A percentile compares a stretch with the other conserved stretches of the same genome.
Evolutionary conservation across 1,140 invertebrate species (phyloP).

Genomic region (Micrasema minimum): DNA sequence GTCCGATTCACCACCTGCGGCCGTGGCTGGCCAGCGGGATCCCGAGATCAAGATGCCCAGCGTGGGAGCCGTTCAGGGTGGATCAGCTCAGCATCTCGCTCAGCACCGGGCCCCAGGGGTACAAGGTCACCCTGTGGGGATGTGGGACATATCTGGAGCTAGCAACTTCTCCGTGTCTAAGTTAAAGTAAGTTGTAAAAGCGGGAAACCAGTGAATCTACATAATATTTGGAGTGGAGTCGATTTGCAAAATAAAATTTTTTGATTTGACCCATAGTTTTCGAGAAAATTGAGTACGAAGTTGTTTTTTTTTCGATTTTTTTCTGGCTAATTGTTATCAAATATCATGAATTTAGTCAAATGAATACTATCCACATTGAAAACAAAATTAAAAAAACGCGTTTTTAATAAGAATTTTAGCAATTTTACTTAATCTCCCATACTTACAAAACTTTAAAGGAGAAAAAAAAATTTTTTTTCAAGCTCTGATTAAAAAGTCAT

Average conservation of each 20-base stretch:
- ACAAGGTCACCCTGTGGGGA: slow-evolving; percentile 75
- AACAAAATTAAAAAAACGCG: no score
- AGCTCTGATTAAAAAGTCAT: slow-evolving; percentile 3
- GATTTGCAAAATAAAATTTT: no score
- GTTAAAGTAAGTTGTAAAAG: slow-evolving; percentile 65
- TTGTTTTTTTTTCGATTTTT: no score
- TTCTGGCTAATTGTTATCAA: no score
- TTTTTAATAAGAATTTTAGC: no score
- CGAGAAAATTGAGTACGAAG: no score
- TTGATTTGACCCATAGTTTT: no score
- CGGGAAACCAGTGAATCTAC: no score
- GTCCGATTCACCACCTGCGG: slow-evolving; percentile 72
- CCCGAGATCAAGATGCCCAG: slow-evolving; percentile 75
- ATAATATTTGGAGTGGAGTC: no score
- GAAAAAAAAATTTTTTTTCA: neutral
- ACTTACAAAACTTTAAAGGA: neutral
- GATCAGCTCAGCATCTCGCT: slow-evolving; percentile 75
- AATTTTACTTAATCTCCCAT: no score
- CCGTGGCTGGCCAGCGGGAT: slow-evolving; percentile 76
- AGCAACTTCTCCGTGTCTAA: slow-evolving; percentile 76
- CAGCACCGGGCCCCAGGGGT: slow-evolving; percentile 76
- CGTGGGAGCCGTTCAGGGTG: slow-evolving; percentile 78
- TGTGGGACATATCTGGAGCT: slow-evolving; percentile 74
- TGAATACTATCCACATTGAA: neutral
- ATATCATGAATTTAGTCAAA: no score